Base-by-base conservation (phyloP, 1,140 invertebrate genomes). In the Ceratosolen fusciceps region DNA sequence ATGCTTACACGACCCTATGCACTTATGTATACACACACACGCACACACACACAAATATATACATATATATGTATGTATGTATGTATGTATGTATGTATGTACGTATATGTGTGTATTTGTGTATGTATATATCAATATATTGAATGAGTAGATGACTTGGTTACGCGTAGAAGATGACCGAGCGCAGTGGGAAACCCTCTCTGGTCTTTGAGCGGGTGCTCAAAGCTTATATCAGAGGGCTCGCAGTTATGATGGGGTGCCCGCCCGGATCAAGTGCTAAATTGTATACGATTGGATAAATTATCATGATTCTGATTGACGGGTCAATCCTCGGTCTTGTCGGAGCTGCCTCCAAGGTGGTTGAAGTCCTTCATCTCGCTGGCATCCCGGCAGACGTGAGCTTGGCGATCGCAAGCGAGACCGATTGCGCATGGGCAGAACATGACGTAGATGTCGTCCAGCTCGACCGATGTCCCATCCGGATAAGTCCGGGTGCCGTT, bases 371-470 rank as follows among this genome's bases (percentile, higher is more conserved):
- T 71, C 68, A 68, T 68, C 3, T 68, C 37, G 24, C 67, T 68
- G 4, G 67, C 37, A 12, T 68, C 67, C 34, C 67, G 67, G 19
- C 67, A 68, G 75, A 34, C 86, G 84, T 10, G 83, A 3, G 34
- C 58, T 52, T 79, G 67, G 0, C 0, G 2, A 10, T 84, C 76
- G 49, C 87, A 88, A 10, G 43, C 72, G n/a, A 87, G 73, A 37
- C 83, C 84, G 1, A 80, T 5, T 0, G 21, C 74, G 34, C 87
- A 88, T 26, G 86, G 85, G 70, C 87, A 88, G 10, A 87, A 54
- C 9, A 85, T 74, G 4, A 39, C 72, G 78, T 87, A 43, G 7
- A 87, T 82, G 39, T 85, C 49, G 5, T 76, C 83, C 43, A 86
- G 78, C 29, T 79, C 52, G 19, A 87, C 29, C 29, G 39, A 8